Conservation (phyloP, 2,113 vertebrate genomes). For the Condylura cristata region DNA sequence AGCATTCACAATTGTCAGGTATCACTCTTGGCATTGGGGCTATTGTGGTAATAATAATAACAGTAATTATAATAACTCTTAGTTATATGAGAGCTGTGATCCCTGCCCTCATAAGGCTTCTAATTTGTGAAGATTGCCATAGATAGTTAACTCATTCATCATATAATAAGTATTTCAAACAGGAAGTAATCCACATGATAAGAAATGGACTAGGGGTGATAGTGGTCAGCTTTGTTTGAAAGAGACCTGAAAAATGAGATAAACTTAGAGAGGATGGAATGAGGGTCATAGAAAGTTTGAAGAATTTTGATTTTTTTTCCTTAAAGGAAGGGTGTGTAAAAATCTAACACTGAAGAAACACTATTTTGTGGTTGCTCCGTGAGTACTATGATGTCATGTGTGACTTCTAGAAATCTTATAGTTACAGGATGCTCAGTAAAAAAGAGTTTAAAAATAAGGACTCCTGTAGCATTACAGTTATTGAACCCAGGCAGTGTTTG, state of each 20-base stretch:
- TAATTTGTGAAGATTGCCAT: not conserved
- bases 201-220: not conserved
- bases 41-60: not conserved
- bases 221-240: not conserved
- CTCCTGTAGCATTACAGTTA: not conserved
- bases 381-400: not conserved
- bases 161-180: not conserved
- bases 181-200: not conserved
- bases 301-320: not conserved
- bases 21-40: not conserved
- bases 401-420: slow-evolving; percentile 5
- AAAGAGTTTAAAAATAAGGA: not conserved
- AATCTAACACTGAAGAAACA: not conserved
- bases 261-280: not conserved
- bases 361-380: not conserved
- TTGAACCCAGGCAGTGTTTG: not conserved
- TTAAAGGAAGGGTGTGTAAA: not conserved
- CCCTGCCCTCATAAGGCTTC: not conserved
- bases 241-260: not conserved
- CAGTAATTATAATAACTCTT: not conserved
- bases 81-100: not conserved
- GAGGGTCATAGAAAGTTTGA: not conserved
- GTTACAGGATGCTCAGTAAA: not conserved
- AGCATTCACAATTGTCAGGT: not conserved
- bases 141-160: not conserved